Evolutionary conservation across 2,113 vertebrate species (phyloP).

Genomic region (Centrocercus urophasianus): DNA sequence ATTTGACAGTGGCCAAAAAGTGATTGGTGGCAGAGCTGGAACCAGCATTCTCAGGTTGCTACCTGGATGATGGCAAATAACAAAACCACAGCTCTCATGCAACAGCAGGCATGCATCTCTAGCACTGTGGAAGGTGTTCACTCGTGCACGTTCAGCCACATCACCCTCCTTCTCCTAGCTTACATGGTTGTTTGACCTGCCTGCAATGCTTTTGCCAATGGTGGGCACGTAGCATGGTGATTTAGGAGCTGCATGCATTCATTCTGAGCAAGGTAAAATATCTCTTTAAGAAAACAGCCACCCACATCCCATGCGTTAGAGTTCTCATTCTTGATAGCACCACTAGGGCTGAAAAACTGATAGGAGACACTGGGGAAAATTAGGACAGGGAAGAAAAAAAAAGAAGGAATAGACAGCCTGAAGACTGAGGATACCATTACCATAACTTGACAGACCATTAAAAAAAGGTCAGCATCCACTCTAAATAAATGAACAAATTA

Average conservation of each 20-base stretch:
- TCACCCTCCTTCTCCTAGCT: not conserved
- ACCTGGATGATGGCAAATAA: not conserved
- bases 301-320: not conserved
- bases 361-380: constrained; percentile 18
- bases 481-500: constrained; percentile 65
- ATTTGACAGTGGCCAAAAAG: not conserved
- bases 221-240: rapidly evolving
- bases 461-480: constrained; percentile 16
- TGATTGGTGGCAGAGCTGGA: not conserved
- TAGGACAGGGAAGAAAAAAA: not conserved
- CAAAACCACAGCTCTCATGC: not conserved
- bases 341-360: constrained; percentile 5
- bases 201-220: not conserved
- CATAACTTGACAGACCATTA: constrained; percentile 41
- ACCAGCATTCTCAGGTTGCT: rapidly evolving
- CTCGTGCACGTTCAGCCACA: not conserved
- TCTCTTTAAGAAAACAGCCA: not conserved
- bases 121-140: not conserved
- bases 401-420: not conserved
- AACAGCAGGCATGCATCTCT: not conserved
- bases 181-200: not conserved
- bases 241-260: not conserved
- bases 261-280: not conserved
- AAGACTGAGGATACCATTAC: constrained; percentile 26
- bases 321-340: constrained; percentile 11